A percentile compares a stretch with the other conserved stretches of the same genome.
phyloP scores from a whole-genome alignment of 2,888 invertebrate genomes.

The Branchellion lobata region DNA sequence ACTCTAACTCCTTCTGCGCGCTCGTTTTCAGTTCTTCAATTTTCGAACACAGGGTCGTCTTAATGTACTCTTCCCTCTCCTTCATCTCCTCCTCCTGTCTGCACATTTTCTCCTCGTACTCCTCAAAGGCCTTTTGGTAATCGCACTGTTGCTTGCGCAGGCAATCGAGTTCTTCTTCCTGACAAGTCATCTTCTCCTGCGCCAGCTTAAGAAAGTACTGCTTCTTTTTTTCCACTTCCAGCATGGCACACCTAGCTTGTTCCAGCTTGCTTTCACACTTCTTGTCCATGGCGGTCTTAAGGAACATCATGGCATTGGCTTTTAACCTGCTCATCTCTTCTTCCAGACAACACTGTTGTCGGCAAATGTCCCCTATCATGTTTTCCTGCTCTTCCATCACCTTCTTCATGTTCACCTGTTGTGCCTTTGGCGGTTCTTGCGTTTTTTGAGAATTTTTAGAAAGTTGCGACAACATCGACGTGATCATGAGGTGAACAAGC shows the following conservation, averaged over 20 bases:
- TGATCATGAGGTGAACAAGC: too few relatives aligned
- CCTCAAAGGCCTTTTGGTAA: background rate
- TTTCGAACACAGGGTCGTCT: background rate
- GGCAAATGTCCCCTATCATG: background rate
- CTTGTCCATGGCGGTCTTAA: background rate
- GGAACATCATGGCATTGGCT: background rate
- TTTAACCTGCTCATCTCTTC: background rate
- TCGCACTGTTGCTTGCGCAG: background rate
- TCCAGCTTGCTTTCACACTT: background rate
- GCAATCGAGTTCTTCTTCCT: background rate
- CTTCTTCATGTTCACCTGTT: too few relatives aligned
- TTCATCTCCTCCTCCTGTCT: background rate
- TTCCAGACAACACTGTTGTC: background rate
- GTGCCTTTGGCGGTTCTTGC: too few relatives aligned
- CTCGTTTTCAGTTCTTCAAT: background rate
- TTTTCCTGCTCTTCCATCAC: too few relatives aligned
- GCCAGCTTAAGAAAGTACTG: background rate
- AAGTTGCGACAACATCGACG: too few relatives aligned
- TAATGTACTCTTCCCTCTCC: background rate
- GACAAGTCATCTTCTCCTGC: background rate
- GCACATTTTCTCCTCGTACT: background rate
- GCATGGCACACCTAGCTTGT: background rate
- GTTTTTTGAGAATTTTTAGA: too few relatives aligned
- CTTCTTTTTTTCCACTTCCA: background rate
- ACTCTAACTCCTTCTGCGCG: background rate